Evolutionary conservation across 1,140 invertebrate genomes (phyloP).

Genomic region (Halictus rubicundus): DNA sequence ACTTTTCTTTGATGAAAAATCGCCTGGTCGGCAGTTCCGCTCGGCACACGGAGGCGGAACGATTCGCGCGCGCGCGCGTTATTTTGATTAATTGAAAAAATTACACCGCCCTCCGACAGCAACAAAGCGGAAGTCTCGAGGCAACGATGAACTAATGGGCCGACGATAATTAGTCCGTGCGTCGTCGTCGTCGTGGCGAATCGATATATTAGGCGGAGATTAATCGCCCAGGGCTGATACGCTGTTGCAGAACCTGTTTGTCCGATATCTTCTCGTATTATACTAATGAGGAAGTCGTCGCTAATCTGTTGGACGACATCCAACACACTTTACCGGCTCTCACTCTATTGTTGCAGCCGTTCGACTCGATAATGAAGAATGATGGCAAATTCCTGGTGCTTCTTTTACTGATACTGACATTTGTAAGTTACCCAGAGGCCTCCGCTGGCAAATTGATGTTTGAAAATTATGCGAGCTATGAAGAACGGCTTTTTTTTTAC

Average conservation of each 20-base stretch:
- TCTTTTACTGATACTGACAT: neutral
- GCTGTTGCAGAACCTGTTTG: constrained; percentile 13
- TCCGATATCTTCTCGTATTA: constrained; percentile 35
- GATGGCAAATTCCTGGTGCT: neutral
- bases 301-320: constrained; percentile 28
- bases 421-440: too few species aligned
- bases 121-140: constrained; percentile 9
- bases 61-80: neutral
- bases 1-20: neutral
- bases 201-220: constrained; percentile 41
- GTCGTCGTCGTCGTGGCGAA: neutral
- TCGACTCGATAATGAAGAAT: constrained; percentile 29
- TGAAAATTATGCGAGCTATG: too few species aligned
- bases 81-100: constrained; percentile 22
- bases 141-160: constrained; percentile 22
- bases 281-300: constrained; percentile 32
- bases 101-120: too few species aligned
- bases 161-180: constrained; percentile 26
- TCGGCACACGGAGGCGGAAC: too few species aligned
- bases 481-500: too few species aligned
- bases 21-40: neutral
- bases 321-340: constrained; percentile 3
- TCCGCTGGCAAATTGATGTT: too few species aligned
- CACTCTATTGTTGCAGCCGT: constrained; percentile 17
- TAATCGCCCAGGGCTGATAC: constrained; percentile 21